These are phyloP conservation scores for Mechanitis mazaeus DNA, from an alignment of 2,888 invertebrate genomes.

Conservation along the genomic window DNA sequence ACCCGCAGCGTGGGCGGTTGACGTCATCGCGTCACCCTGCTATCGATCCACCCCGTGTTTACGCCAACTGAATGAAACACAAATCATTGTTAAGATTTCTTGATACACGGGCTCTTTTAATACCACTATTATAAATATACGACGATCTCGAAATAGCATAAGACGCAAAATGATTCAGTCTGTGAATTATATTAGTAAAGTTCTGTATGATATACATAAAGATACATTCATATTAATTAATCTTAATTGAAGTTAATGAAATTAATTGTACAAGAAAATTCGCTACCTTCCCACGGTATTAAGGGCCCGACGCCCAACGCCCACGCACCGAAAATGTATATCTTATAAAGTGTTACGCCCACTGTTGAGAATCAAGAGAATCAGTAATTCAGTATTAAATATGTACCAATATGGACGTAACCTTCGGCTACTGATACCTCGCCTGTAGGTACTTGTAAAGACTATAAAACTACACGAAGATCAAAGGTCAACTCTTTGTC, in stretches of 20 bases:
- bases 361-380: not conserved
- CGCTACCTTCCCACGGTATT: not conserved
- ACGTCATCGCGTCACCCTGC: conserved; percentile 22
- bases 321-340: not conserved
- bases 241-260: too few relatives aligned
- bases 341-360: not conserved
- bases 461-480: too few relatives aligned
- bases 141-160: not conserved
- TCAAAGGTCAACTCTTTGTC: too few relatives aligned
- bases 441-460: too few relatives aligned
- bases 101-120: not conserved
- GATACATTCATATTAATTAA: too few relatives aligned
- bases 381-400: too few relatives aligned
- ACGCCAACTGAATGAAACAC: conserved; percentile 6
- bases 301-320: not conserved
- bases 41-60: not conserved
- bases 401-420: too few relatives aligned
- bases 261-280: not conserved
- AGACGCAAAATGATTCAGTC: too few relatives aligned
- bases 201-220: too few relatives aligned
- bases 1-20: conserved; percentile 18
- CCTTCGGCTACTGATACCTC: too few relatives aligned
- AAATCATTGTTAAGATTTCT: conserved; percentile 2
- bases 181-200: too few relatives aligned
- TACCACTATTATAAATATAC: not conserved